These are phyloP conservation scores for Noctua janthe DNA, from an alignment of 2,888 invertebrate genomes.

Conservation along the genomic window DNA sequence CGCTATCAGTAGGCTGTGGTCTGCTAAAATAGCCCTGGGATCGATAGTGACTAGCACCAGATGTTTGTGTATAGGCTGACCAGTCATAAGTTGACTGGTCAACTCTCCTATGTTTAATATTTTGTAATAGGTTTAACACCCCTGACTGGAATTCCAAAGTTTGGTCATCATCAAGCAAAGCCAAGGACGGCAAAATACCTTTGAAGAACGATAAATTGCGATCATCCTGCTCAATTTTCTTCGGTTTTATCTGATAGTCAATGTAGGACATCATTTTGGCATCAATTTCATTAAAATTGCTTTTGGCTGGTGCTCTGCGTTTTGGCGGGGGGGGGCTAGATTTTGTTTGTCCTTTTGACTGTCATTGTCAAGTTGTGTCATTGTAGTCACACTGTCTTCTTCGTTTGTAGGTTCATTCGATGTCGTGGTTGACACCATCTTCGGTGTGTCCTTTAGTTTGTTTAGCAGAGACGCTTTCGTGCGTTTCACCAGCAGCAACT, in stretches of 20 bases:
- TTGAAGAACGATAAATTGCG: constrained; percentile 47
- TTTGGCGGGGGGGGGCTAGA: constrained; percentile 53
- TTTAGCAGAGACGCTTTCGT: too few relatives aligned
- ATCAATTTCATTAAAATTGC: constrained; percentile 59
- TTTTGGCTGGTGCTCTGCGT: constrained; percentile 56
- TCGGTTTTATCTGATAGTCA: constrained; percentile 47
- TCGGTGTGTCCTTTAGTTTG: background rate
- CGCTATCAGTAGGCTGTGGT: constrained; percentile 41
- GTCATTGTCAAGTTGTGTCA: too few relatives aligned
- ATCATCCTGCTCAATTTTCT: constrained; percentile 54
- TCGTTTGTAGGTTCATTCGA: too few relatives aligned
- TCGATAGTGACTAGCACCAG: constrained; percentile 46
- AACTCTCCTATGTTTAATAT: constrained; percentile 43
- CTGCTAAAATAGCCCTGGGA: constrained; percentile 48
- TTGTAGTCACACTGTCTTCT: too few relatives aligned
- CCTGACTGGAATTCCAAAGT: constrained; percentile 48
- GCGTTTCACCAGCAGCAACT: too few relatives aligned
- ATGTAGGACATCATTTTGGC: constrained; percentile 56
- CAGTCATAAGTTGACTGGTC: constrained; percentile 54
- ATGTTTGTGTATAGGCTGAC: constrained; percentile 56
- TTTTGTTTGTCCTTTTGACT: constrained; percentile 50
- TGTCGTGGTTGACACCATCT: constrained; percentile 12
- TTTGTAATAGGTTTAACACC: constrained; percentile 47
- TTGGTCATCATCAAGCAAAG: constrained; percentile 49
- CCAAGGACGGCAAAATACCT: constrained; percentile 46